Percentiles rank a stretch among this genome's conserved stretches.
Evolutionary conservation across 2,797 vertebrate genomes (phyloP).

Genomic region (Arvicola amphibius): DNA sequence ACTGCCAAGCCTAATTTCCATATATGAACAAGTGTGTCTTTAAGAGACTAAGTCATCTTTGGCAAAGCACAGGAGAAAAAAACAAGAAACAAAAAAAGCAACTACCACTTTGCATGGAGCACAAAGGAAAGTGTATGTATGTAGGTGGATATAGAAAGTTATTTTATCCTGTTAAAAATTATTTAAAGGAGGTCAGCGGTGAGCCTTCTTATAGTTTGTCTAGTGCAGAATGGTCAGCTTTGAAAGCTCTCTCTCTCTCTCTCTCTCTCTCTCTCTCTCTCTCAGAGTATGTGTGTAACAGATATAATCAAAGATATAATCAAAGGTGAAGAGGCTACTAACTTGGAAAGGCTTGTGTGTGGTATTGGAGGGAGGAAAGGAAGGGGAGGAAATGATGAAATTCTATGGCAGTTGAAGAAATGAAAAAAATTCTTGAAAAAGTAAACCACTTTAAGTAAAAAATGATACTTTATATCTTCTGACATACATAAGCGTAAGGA

Average conservation of each 20-base stretch:
- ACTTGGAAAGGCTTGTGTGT: background rate
- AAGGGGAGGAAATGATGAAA: background rate
- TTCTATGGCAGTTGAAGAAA: background rate
- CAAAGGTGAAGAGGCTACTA: background rate
- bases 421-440: background rate
- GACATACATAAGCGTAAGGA: background rate
- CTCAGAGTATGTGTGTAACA: background rate
- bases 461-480: background rate
- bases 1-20: background rate
- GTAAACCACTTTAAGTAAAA: constrained; percentile 19
- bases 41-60: background rate
- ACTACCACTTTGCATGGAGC: background rate
- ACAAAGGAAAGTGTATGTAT: background rate
- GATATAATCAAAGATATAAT: background rate
- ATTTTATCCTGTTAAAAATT: background rate
- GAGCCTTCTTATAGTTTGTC: background rate
- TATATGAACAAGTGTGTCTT: background rate
- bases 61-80: background rate
- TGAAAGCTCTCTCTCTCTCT: background rate
- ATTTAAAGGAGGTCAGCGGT: background rate
- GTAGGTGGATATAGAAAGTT: background rate
- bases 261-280: too few species aligned
- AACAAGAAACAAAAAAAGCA: background rate
- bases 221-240: background rate
- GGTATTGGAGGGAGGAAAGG: background rate